A percentile compares a stretch with the other conserved stretches of the same genome.
Evolutionary conservation across 1,140 invertebrate species (phyloP).

Genomic region (Cydia amplana): DNA sequence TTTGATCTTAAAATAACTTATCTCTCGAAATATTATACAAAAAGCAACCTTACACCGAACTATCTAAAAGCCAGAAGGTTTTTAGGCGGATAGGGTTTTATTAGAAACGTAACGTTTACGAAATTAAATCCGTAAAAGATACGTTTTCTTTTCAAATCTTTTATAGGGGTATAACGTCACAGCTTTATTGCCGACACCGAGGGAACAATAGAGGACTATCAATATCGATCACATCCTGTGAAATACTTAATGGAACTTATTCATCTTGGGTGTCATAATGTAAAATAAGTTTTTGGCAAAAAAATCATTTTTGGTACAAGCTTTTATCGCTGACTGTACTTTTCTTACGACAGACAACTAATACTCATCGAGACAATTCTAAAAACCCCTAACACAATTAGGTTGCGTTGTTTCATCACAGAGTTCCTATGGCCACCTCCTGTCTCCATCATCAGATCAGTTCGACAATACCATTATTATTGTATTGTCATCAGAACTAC

Average conservation of each 20-base stretch:
- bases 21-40: neutral
- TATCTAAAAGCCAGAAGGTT: neutral
- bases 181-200: neutral
- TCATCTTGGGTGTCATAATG: neutral
- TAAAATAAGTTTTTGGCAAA: too few species aligned
- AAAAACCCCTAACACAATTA: too few species aligned
- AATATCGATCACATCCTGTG: neutral
- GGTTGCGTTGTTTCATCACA: too few species aligned
- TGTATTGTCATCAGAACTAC: too few species aligned
- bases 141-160: slow-evolving; percentile 17
- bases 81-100: neutral
- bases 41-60: neutral
- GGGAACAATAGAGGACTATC: slow-evolving; percentile 7
- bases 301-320: too few species aligned
- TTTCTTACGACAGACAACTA: too few species aligned
- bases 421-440: too few species aligned
- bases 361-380: too few species aligned
- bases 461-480: too few species aligned
- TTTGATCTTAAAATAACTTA: too few species aligned
- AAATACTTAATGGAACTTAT: neutral
- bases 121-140: slow-evolving; percentile 14
- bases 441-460: too few species aligned
- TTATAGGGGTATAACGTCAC: slow-evolving; percentile 7
- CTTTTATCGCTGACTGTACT: too few species aligned
- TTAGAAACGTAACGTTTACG: neutral